Evolutionary conservation across 2,888 invertebrate species (phyloP).

Genomic region (Hemaris fuciformis): DNA sequence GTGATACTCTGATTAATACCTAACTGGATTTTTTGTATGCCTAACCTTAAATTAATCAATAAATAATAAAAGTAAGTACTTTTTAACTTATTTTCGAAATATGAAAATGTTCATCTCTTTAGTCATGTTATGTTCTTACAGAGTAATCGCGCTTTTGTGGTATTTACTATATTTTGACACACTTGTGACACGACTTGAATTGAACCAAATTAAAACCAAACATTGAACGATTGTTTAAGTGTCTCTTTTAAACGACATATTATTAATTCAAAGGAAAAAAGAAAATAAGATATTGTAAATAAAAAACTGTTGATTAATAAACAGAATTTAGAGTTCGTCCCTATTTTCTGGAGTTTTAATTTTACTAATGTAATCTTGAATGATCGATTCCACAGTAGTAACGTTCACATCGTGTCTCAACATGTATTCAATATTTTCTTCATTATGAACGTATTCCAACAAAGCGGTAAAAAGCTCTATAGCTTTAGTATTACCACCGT

Average conservation of each 20-base stretch:
- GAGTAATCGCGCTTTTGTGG: too few relatives aligned
- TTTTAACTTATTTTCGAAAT: too few relatives aligned
- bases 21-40: not conserved
- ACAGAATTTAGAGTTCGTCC: conserved; percentile 50
- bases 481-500: conserved; percentile 42
- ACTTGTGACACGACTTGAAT: too few relatives aligned
- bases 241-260: too few relatives aligned
- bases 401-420: conserved; percentile 35
- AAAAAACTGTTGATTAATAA: not conserved
- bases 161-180: too few relatives aligned
- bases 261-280: not conserved
- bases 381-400: conserved; percentile 32
- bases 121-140: too few relatives aligned
- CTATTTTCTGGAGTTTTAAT: conserved; percentile 31
- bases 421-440: conserved; percentile 33
- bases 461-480: conserved; percentile 41
- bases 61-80: too few relatives aligned
- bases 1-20: not conserved
- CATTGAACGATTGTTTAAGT: too few relatives aligned
- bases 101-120: too few relatives aligned
- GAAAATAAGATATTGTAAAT: not conserved
- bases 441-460: conserved; percentile 37
- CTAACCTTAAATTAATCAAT: too few relatives aligned
- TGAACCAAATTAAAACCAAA: too few relatives aligned
- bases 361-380: conserved; percentile 48